Conservation (phyloP, 2,888 invertebrate species). For the Onchidella celtica region DNA sequence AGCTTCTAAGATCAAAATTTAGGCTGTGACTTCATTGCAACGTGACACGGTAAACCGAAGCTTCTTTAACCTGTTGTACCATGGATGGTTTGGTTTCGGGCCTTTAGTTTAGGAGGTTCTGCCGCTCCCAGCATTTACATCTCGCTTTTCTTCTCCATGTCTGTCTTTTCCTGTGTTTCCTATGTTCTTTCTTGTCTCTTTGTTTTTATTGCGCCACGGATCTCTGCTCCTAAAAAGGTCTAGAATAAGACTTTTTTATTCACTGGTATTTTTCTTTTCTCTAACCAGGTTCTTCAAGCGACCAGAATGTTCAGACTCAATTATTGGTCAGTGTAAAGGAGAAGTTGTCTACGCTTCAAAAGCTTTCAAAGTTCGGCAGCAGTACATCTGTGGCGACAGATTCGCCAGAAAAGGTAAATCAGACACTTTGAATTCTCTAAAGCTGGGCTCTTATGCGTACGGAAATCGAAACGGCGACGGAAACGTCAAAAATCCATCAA, state of each 20-base stretch:
- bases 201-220: background rate
- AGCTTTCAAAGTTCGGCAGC: conserved; percentile 49
- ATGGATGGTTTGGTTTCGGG: too few relatives aligned
- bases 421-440: background rate
- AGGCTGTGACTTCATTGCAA: too few relatives aligned
- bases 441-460: too few relatives aligned
- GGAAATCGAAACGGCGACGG: too few relatives aligned
- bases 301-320: conserved; percentile 46
- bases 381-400: conserved; percentile 51
- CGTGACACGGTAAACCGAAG: too few relatives aligned
- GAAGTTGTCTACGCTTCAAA: conserved; percentile 51
- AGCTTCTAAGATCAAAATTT: too few relatives aligned
- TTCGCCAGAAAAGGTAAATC: conserved; percentile 48
- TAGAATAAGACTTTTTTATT: background rate
- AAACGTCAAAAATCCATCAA: too few relatives aligned
- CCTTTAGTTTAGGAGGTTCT: too few relatives aligned
- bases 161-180: too few relatives aligned
- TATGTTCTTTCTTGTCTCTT: too few relatives aligned
- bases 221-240: background rate
- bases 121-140: background rate
- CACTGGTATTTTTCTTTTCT: background rate
- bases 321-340: conserved; percentile 49
- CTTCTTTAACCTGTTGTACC: too few relatives aligned
- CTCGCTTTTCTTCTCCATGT: too few relatives aligned
- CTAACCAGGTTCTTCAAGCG: conserved; percentile 48